Evolutionary conservation across 2,888 invertebrate genomes (phyloP), one percentile per base, ranked within the genome.

Genomic region (Mamestra brassicae): DNA sequence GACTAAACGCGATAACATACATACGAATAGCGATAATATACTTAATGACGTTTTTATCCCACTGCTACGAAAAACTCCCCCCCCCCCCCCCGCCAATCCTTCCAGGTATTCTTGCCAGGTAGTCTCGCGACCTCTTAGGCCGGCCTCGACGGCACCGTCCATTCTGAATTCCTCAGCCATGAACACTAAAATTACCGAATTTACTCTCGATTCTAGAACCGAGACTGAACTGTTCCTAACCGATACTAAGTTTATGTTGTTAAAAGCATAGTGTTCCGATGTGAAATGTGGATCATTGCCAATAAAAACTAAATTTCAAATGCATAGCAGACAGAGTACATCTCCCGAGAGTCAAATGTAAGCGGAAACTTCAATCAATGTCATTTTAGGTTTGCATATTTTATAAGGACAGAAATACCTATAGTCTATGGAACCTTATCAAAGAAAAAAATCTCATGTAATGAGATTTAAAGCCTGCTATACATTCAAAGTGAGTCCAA

Each of bases 241-340:
- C 6, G 36, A n/a, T 26, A 15, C 38, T 42, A 61, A 42, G n/a
- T 71, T 38, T 26, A 63, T 11, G 60, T 42, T 42, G 26, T 13
- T 36, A n/a, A 50, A 47, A 54, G 38, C 4, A 5, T 54, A 26
- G 8, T 17, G 13, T 26, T 62, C 5, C 4, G 26, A n/a, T n/a
- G n/a, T n/a, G n/a, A 52, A 38, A 26, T 11, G 26, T 70, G 79
- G 79, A 4, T 17, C 10, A 3, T 58, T 38, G 80, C 79, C 71
- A 76, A 78, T n/a, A 50, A 79, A 34, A 54, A 38, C 38, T 57
- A 45, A 4, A 60, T 34, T 63, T 36, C 47, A n/a, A 58, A 58
- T n/a, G 17, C 15, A 38, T 34, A 54, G 26, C 38, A 60, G n/a
- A 36, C 71, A 61, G 10, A 50, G 7, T 8, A 42, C 26, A 62